Evolutionary conservation across 2,888 invertebrate species (phyloP).

Genomic region (Epirrita christyi): DNA sequence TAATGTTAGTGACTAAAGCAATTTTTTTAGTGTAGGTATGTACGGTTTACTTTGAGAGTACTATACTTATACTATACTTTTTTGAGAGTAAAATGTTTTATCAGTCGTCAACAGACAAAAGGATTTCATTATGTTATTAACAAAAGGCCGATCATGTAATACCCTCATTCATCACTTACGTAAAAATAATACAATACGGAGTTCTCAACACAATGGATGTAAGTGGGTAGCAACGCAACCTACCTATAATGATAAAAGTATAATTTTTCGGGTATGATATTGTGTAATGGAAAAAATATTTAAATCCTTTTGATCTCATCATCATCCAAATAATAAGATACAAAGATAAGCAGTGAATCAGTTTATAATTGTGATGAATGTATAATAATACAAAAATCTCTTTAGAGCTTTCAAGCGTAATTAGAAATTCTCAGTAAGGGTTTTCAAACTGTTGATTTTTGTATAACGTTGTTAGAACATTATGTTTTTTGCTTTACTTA

Average conservation of each 20-base stretch:
- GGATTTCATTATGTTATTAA: conserved; percentile 8
- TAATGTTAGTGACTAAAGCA: conserved; percentile 25
- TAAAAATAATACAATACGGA: conserved; percentile 15
- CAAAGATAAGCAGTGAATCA: too few relatives aligned
- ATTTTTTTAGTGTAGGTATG: conserved; percentile 11
- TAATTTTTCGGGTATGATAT: neutral
- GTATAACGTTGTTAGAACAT: too few relatives aligned
- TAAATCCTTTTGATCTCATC: too few relatives aligned
- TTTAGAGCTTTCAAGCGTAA: too few relatives aligned
- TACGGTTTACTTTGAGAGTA: too few relatives aligned
- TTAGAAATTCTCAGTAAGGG: too few relatives aligned
- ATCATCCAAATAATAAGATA: too few relatives aligned
- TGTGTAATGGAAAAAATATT: neutral
- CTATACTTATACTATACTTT: conserved; percentile 3
- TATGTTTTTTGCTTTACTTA: too few relatives aligned
- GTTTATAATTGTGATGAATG: too few relatives aligned
- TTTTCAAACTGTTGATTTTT: too few relatives aligned
- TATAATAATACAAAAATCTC: too few relatives aligned
- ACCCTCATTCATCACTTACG: conserved; percentile 21
- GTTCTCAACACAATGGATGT: conserved; percentile 5
- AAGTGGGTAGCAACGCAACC: neutral
- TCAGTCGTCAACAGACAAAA: neutral
- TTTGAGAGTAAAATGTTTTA: neutral
- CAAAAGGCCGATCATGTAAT: conserved; percentile 14
- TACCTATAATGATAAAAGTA: neutral